Percentiles rank a stretch among this genome's conserved stretches.
These are phyloP conservation scores for Tenebrosternarchus preto DNA, from an alignment of 2,113 vertebrate species.

Conservation along the genomic window DNA sequence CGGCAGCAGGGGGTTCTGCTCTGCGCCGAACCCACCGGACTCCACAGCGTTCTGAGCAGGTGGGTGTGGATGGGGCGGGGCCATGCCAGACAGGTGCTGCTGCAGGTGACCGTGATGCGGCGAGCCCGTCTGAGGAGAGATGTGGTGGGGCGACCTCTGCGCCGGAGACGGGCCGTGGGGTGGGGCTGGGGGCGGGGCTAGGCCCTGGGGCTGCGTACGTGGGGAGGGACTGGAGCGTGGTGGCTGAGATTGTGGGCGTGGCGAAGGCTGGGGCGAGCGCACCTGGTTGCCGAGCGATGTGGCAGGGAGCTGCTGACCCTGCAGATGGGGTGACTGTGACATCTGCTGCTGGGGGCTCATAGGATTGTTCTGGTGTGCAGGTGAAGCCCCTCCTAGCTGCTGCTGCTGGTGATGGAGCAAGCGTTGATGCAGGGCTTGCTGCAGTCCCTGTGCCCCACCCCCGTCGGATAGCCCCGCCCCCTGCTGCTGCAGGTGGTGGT, in stretches of 20 bases:
- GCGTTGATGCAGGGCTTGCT: slow-evolving; percentile 89
- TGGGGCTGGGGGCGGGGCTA: slow-evolving; percentile 87
- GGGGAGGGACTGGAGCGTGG: slow-evolving; percentile 97
- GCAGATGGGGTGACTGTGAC: slow-evolving; percentile 81
- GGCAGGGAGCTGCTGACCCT: slow-evolving; percentile 85
- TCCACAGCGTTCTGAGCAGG: slow-evolving; percentile 87
- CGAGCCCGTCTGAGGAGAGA: slow-evolving; percentile 94
- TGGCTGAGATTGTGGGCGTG: slow-evolving; percentile 91
- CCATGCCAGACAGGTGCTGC: slow-evolving; percentile 79
- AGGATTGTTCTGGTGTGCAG: slow-evolving; percentile 88
- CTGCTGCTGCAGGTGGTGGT: slow-evolving; percentile 71
- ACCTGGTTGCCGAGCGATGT: slow-evolving; percentile 93
- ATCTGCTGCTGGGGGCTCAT: slow-evolving; percentile 85
- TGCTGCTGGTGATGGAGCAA: slow-evolving; percentile 75
- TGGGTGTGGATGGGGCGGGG: slow-evolving; percentile 80
- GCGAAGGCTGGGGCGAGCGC: slow-evolving; percentile 94
- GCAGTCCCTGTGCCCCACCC: slow-evolving; percentile 71
- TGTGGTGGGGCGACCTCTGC: slow-evolving; percentile 92
- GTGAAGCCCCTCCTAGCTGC: slow-evolving; percentile 74
- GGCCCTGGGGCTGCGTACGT: slow-evolving; percentile 78
- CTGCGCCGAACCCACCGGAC: slow-evolving; percentile 68
- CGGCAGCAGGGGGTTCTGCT: slow-evolving; percentile 84
- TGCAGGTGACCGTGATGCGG: slow-evolving; percentile 85
- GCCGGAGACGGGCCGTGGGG: slow-evolving; percentile 80
- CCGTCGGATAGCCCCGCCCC: slow-evolving; percentile 66